Conservation (phyloP, 2,113 vertebrate species). For the Corythoichthys intestinalis region DNA sequence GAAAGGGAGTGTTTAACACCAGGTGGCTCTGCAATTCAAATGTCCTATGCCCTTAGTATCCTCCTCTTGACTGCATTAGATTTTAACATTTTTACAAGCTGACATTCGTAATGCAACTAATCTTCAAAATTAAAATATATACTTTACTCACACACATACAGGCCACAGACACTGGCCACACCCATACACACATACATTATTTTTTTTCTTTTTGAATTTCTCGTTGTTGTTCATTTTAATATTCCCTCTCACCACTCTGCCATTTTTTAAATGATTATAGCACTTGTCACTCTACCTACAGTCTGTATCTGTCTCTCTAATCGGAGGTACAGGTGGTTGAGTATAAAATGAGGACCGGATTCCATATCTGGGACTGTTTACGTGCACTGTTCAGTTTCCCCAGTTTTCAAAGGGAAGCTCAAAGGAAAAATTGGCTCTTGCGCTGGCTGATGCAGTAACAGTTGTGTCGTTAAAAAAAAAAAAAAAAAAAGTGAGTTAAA, state of each 20-base stretch:
- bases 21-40: slow-evolving; percentile 62
- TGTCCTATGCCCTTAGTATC: slow-evolving; percentile 41
- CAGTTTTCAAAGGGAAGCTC: slow-evolving; percentile 95
- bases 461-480: slow-evolving; percentile 71
- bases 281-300: slow-evolving; percentile 97
- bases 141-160: not conserved
- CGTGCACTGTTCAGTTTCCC: slow-evolving; percentile 99
- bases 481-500: not conserved
- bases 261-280: slow-evolving; percentile 88
- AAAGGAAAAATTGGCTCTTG: slow-evolving; percentile 93
- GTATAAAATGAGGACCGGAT: slow-evolving; percentile 92
- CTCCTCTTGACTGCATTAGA: slow-evolving; percentile 41
- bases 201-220: slow-evolving; percentile 75
- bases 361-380: slow-evolving; percentile 87
- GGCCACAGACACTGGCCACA: not conserved
- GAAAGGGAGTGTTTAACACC: slow-evolving; percentile 31
- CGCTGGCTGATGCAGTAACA: slow-evolving; percentile 72
- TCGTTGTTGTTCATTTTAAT: slow-evolving; percentile 53
- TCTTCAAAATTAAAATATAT: slow-evolving; percentile 38
- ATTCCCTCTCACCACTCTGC: slow-evolving; percentile 72
- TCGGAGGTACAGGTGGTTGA: slow-evolving; percentile 96
- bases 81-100: slow-evolving; percentile 38
- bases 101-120: slow-evolving; percentile 28
- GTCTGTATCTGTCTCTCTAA: slow-evolving; percentile 94
- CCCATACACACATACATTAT: not conserved